Conservation (phyloP, 2,113 vertebrate species). For the Melanotaenia duboulayi region DNA sequence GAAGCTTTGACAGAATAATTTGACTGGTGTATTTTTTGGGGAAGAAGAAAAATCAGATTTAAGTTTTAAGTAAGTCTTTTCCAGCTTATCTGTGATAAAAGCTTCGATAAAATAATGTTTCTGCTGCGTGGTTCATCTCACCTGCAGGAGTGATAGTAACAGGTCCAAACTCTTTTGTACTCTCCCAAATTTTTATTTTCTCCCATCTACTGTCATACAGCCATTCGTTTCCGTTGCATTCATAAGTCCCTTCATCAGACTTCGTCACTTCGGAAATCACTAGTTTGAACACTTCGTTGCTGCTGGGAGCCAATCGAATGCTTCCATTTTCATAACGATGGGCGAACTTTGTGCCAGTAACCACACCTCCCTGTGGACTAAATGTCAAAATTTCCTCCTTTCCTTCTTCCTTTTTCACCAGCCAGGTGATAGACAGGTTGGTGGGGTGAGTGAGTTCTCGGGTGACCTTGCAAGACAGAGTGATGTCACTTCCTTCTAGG, state of each 20-base stretch:
- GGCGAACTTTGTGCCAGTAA: slow-evolving; percentile 74
- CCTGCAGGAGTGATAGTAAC: slow-evolving; percentile 87
- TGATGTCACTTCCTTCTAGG: slow-evolving; percentile 87
- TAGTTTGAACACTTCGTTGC: slow-evolving; percentile 81
- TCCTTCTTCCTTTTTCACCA: slow-evolving; percentile 71
- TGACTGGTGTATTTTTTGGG: no score
- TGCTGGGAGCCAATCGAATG: slow-evolving; percentile 84
- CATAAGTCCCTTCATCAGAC: slow-evolving; percentile 85
- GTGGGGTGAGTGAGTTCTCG: slow-evolving; percentile 82
- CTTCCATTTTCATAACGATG: slow-evolving; percentile 84
- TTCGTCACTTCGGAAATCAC: slow-evolving; percentile 81
- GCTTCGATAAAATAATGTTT: no score
- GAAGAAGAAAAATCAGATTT: no score
- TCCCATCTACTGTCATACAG: slow-evolving; percentile 81
- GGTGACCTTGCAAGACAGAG: slow-evolving; percentile 85
- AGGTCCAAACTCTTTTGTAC: slow-evolving; percentile 81
- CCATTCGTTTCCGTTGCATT: slow-evolving; percentile 90
- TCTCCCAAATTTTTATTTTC: slow-evolving; percentile 91
- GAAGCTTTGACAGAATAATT: no score
- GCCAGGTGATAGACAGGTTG: slow-evolving; percentile 91
- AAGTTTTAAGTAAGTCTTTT: no score
- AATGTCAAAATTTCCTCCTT: slow-evolving; percentile 84
- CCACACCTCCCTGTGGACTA: slow-evolving; percentile 86
- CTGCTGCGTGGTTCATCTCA: slow-evolving; percentile 60
- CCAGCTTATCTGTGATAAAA: no score